Conservation (phyloP, 2,888 invertebrate genomes). For the Acanthosepion lycidas region DNA sequence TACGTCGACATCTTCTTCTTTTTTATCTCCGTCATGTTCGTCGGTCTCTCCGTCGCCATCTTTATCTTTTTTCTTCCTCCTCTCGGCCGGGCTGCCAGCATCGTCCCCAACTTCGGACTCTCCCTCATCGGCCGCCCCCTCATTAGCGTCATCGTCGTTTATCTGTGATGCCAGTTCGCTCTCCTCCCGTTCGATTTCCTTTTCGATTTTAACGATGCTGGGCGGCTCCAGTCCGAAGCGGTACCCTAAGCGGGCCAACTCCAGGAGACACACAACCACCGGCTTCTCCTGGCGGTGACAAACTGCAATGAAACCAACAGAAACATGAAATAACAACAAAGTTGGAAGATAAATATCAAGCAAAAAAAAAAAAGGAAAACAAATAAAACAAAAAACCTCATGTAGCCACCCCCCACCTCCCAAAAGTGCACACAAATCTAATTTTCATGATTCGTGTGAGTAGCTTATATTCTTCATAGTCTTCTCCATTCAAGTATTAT, state of each 20-base stretch:
- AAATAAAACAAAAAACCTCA: neutral
- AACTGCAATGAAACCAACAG: conserved; percentile 78
- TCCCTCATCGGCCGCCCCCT: neutral
- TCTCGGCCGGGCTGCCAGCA: neutral
- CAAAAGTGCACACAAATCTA: too few relatives aligned
- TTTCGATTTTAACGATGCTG: conserved; percentile 86
- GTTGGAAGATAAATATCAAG: neutral
- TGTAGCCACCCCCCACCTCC: too few relatives aligned
- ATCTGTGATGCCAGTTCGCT: conserved; percentile 48
- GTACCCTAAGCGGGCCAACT: conserved; percentile 85
- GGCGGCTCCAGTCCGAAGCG: conserved; percentile 87
- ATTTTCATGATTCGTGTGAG: too few relatives aligned
- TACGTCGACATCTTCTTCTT: neutral
- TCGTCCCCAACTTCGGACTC: neutral
- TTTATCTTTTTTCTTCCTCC: neutral
- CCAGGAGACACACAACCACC: conserved; percentile 88
- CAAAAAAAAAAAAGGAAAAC: neutral
- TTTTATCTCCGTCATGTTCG: neutral
- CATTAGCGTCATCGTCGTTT: neutral
- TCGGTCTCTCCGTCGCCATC: neutral
- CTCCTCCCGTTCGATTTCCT: conserved; percentile 88
- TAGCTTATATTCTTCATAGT: too few relatives aligned
- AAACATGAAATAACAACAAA: conserved; percentile 38
- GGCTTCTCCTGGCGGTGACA: conserved; percentile 88
- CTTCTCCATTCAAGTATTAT: too few relatives aligned